Base-by-base conservation (phyloP, 2,113 vertebrate genomes). In the Daphoenositta chrysoptera region DNA sequence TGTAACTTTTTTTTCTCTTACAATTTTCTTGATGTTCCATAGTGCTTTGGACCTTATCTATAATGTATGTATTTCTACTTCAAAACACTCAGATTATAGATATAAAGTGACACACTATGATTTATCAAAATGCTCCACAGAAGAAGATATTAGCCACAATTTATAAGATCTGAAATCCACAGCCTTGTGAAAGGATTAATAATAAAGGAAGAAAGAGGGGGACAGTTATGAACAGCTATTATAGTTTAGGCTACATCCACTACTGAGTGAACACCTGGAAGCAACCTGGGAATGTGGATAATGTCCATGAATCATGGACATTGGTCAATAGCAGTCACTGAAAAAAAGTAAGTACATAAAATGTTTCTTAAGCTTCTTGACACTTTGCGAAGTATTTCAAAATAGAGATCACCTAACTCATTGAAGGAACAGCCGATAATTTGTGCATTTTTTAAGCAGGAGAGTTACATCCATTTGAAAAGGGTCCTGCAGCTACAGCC, bases 11-110 rank as follows among this genome's bases (percentile, higher is more conserved):
- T 93, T 51, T 79, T 14, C 37, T 72, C 78, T 61, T 82, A n/a
- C 33, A 65, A 44, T 91, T 91, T 66, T 89, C 58, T 57, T 54
- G n/a, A 84, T 89, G 35, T 57, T 82, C 50, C 89, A 7, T 9
- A 85, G 63, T 18, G 54, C 58, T 87, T 87, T 95, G 53, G 58
- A 94, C 87, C 27, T 95, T 91, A 91, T 85, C 78, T 96, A 72
- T 69, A 95, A 91, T 30, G 60, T 42, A 93, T 31, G 57, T 54
- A 90, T 80, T 96, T 91, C 93, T 63, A 73, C 78, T 90, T 91
- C 75, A 87, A 94, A 95, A 90, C 63, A 70, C 54, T 85, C 30
- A 85, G 87, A 96, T 94, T 93, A 89, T 42, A 87, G 89, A 82
- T 54, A 72, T 6, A 53, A 92, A 80, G 50, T 24, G 18, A 79